Percentiles rank a stretch among this genome's conserved stretches.
phyloP scores from a whole-genome alignment of 2,888 invertebrate species.

The Leucoma salicis region DNA sequence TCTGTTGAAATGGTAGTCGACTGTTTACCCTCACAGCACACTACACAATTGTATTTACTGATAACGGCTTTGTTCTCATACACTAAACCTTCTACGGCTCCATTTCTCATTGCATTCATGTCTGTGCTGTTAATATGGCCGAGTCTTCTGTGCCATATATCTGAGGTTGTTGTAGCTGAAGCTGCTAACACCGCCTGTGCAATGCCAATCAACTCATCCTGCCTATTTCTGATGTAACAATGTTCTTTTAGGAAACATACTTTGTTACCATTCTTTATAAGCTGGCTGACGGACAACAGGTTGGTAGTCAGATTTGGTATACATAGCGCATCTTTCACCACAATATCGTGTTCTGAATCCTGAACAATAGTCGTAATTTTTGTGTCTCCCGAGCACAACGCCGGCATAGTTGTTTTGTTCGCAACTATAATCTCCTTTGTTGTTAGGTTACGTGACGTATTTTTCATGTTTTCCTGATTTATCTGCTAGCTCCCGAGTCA shows the following conservation, averaged over 20 bases:
- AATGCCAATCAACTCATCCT: conserved; percentile 1
- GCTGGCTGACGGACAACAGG: not conserved
- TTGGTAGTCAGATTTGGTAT: not conserved
- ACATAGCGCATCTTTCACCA: not conserved
- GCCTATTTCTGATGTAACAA: conserved; percentile 1
- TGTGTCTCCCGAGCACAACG: not conserved
- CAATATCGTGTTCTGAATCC: not conserved
- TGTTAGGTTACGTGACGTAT: not conserved
- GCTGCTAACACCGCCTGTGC: not conserved
- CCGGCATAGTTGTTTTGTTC: not conserved
- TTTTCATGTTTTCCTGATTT: not conserved
- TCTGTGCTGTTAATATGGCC: not conserved
- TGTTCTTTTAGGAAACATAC: not conserved
- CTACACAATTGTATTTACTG: not conserved
- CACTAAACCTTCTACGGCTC: not conserved
- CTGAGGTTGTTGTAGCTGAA: not conserved
- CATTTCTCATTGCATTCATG: not conserved
- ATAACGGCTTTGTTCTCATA: not conserved
- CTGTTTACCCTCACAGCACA: conserved; percentile 1
- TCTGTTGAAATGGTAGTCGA: conserved; percentile 1
- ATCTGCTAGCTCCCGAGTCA: not conserved
- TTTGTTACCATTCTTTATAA: conserved; percentile 1
- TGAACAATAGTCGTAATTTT: not conserved
- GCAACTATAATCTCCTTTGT: conserved; percentile 1
- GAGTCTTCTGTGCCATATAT: conserved; percentile 1